Evolutionary conservation across 2,888 invertebrate species (phyloP).

Genomic region (Acrobasis suavella): DNA sequence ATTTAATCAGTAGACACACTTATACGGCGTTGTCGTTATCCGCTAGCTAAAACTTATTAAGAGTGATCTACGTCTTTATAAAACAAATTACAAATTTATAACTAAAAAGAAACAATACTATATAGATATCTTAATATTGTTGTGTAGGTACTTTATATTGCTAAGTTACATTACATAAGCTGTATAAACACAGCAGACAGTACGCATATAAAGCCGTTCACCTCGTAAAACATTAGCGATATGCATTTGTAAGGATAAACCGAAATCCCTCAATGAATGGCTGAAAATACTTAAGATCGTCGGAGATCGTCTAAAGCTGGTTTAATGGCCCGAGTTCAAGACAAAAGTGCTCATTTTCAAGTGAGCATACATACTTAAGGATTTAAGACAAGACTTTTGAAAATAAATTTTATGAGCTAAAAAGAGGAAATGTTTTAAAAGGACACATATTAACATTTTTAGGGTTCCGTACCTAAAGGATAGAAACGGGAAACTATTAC

Average conservation of each 20-base stretch:
- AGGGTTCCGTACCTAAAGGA: no score
- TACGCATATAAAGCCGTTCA: neutral
- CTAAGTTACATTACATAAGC: neutral
- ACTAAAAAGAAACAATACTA: no score
- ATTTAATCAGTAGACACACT: no score
- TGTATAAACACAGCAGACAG: neutral
- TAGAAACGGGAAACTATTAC: no score
- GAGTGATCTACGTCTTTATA: no score
- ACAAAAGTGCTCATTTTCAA: slow-evolving; percentile 34
- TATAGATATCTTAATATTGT: no score
- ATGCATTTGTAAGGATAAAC: slow-evolving; percentile 36
- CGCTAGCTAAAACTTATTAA: no score
- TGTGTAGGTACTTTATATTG: neutral
- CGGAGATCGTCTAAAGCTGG: slow-evolving; percentile 32
- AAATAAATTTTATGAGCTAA: neutral
- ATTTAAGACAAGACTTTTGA: slow-evolving; percentile 21
- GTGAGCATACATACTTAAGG: slow-evolving; percentile 30
- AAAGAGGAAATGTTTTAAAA: no score
- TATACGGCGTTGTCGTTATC: no score
- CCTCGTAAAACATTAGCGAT: slow-evolving; percentile 28
- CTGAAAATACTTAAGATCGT: slow-evolving; percentile 31
- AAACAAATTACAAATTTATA: no score
- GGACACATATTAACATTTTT: no score
- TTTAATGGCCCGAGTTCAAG: slow-evolving; percentile 35
- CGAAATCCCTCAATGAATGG: slow-evolving; percentile 33